These are phyloP conservation scores for Indicator indicator DNA, from an alignment of 2,113 vertebrate species.

Conservation along the genomic window DNA sequence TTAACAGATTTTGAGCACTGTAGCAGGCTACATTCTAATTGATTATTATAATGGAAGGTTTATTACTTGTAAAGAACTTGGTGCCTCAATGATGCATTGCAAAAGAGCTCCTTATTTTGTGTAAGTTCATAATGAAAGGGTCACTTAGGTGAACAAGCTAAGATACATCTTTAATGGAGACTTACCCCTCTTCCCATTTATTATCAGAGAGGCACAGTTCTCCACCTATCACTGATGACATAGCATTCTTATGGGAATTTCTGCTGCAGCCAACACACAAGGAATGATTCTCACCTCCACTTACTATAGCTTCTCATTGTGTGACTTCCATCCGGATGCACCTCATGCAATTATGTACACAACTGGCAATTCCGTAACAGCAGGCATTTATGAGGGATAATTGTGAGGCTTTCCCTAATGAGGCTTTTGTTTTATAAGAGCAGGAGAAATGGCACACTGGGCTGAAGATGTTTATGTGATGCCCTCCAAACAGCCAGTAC, in stretches of 20 bases:
- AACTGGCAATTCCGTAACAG: not conserved
- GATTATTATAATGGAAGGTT: not conserved
- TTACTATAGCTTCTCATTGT: not conserved
- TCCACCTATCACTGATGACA: not conserved
- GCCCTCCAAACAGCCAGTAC: not conserved
- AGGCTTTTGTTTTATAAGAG: not conserved
- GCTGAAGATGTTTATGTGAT: not conserved
- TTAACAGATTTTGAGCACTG: not conserved
- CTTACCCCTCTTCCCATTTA: not conserved
- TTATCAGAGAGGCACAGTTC: not conserved
- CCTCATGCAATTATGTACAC: not conserved
- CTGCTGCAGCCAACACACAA: not conserved
- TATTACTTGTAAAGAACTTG: not conserved
- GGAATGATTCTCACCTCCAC: not conserved
- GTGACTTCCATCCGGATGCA: not conserved
- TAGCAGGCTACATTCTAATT: not conserved
- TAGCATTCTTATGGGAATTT: not conserved
- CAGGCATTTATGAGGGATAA: not conserved
- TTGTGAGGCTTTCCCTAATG: not conserved
- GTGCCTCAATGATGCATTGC: not conserved
- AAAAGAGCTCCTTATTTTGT: not conserved
- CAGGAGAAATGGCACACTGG: not conserved
- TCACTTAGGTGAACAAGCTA: not conserved
- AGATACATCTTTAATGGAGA: not conserved
- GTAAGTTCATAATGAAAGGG: not conserved